Evolutionary conservation across 2,888 invertebrate species (phyloP).

Genomic region (Carcina quercana): DNA sequence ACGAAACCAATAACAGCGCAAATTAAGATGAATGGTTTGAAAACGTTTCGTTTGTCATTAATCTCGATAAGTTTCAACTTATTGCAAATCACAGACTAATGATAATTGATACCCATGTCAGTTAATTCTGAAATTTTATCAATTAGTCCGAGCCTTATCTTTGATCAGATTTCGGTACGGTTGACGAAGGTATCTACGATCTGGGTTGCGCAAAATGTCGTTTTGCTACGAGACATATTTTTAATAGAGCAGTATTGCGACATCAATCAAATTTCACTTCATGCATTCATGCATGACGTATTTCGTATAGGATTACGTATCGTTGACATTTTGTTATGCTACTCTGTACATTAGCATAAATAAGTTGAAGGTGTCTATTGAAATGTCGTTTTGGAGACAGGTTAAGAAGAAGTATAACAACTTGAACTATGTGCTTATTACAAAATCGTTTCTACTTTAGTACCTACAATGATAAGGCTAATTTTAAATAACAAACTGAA

Average conservation of each 20-base stretch:
- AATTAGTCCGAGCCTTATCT: constrained; percentile 31
- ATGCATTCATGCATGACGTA: constrained; percentile 30
- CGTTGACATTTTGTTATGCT: constrained; percentile 48
- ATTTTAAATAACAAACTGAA: no score
- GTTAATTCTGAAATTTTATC: constrained; percentile 31
- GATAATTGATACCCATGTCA: constrained; percentile 41
- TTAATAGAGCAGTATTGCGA: constrained; percentile 41
- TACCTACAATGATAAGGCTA: no score
- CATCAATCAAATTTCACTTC: constrained; percentile 30
- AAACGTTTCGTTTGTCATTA: constrained; percentile 12
- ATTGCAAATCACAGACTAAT: constrained; percentile 15
- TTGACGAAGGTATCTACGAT: constrained; percentile 18
- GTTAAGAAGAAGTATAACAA: no score
- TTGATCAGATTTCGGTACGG: constrained; percentile 20
- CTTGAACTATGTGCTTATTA: no score
- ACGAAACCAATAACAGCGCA: constrained; percentile 1
- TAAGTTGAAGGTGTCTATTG: constrained; percentile 28
- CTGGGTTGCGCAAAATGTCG: constrained; percentile 33
- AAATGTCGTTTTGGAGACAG: constrained; percentile 22
- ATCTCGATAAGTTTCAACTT: constrained; percentile 15
- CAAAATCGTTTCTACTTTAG: no score
- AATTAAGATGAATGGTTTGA: constrained; percentile 11
- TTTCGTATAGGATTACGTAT: constrained; percentile 38
- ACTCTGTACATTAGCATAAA: constrained; percentile 48
- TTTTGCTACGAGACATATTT: constrained; percentile 34